A percentile compares a stretch with the other conserved stretches of the same genome.
phyloP scores from a whole-genome alignment of 2,113 vertebrate species.

The Anser cygnoides region DNA sequence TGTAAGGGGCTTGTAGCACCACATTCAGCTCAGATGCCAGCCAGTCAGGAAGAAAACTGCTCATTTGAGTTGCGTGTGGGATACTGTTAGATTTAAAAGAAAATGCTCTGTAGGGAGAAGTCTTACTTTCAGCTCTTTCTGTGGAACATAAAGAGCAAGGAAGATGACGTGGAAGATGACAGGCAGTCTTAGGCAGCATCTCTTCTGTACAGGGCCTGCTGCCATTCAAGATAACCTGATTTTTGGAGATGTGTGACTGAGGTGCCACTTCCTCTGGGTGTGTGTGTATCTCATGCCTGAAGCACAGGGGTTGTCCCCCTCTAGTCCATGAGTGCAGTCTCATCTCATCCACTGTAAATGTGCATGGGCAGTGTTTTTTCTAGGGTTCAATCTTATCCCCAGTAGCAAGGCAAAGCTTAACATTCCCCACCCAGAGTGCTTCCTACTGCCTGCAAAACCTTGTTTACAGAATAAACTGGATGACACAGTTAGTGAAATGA shows the following conservation, averaged over 20 bases:
- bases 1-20: neutral
- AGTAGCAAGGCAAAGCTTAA: neutral
- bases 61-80: neutral
- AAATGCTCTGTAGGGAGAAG: neutral
- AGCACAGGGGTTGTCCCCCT: neutral
- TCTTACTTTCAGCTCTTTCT: neutral
- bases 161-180: neutral
- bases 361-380: neutral
- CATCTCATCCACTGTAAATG: neutral
- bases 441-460: neutral
- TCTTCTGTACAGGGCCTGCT: neutral
- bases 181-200: neutral
- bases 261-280: rapidly evolving
- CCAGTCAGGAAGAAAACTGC: neutral
- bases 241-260: neutral
- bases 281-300: neutral
- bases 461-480: neutral
- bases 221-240: neutral
- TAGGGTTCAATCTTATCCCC: neutral
- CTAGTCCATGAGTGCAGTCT: neutral
- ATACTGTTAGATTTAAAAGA: neutral
- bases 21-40: neutral
- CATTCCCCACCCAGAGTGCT: neutral
- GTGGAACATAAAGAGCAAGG: neutral
- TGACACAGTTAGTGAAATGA: neutral